Percentiles rank a stretch among this genome's conserved stretches.
phyloP scores from a whole-genome alignment of 2,888 invertebrate genomes.

The Nomada goodeniana region DNA sequence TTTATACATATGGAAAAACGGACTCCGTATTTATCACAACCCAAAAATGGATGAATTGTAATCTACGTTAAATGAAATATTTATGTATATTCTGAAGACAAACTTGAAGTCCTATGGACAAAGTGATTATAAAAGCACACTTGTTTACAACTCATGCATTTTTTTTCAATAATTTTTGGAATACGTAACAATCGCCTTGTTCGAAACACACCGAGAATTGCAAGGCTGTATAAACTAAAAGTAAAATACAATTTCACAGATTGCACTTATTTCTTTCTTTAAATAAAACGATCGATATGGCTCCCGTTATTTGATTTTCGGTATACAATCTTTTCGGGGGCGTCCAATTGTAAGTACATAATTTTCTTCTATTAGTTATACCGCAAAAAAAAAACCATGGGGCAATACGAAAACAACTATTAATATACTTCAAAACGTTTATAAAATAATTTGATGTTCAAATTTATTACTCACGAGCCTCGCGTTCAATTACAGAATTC shows the following conservation, averaged over 20 bases:
- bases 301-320: too few relatives aligned
- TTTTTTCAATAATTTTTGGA: neutral
- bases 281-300: neutral
- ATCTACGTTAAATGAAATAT: slow-evolving; percentile 32
- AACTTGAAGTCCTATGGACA: too few relatives aligned
- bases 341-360: too few relatives aligned
- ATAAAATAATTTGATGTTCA: neutral
- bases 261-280: neutral
- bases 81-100: neutral
- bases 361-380: too few relatives aligned
- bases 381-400: too few relatives aligned
- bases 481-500: too few relatives aligned
- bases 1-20: slow-evolving; percentile 8
- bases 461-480: too few relatives aligned
- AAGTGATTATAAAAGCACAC: neutral
- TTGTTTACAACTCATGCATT: slow-evolving; percentile 26
- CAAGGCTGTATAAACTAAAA: neutral
- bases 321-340: too few relatives aligned
- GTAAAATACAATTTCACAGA: neutral
- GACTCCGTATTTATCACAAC: slow-evolving; percentile 13
- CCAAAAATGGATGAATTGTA: slow-evolving; percentile 25
- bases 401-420: too few relatives aligned
- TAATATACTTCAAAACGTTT: too few relatives aligned
- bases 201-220: slow-evolving; percentile 4
- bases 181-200: neutral